Percentiles rank a stretch among this genome's conserved stretches.
Conservation (phyloP, 2,888 invertebrate genomes). For the Philereme transversata region DNA sequence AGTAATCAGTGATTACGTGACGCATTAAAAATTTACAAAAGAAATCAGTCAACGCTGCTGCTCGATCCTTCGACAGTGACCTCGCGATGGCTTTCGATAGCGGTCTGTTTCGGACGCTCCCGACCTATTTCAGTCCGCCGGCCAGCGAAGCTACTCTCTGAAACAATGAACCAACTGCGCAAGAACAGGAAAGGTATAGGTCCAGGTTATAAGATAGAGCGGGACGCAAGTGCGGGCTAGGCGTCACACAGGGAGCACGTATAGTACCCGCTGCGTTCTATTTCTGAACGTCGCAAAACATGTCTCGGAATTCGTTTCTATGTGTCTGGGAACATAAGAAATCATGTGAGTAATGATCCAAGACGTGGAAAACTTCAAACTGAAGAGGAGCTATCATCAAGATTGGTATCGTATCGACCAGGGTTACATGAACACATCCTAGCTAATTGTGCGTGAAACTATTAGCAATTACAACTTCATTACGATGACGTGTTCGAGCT, state of each 20-base stretch:
- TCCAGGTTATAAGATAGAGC: constrained; percentile 61
- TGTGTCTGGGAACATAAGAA: constrained; percentile 80
- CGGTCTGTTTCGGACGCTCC: constrained; percentile 78
- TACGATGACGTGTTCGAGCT: constrained; percentile 49
- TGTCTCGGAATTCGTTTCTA: constrained; percentile 83
- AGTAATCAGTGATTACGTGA: constrained; percentile 43
- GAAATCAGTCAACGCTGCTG: constrained; percentile 52
- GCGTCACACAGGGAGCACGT: constrained; percentile 78
- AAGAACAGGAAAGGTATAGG: constrained; percentile 72
- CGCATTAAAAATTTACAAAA: constrained; percentile 42
- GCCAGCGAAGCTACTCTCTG: constrained; percentile 72
- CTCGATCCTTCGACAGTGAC: constrained; percentile 75
- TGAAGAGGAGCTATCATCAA: constrained; percentile 27
- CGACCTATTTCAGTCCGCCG: constrained; percentile 81
- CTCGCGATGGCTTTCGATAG: constrained; percentile 78
- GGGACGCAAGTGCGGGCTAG: constrained; percentile 62
- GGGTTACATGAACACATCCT: constrained; percentile 27
- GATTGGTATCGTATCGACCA: constrained; percentile 7
- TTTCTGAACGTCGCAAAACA: constrained; percentile 81
- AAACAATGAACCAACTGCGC: constrained; percentile 79
- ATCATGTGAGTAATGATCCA: constrained; percentile 80
- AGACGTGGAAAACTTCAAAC: constrained; percentile 31
- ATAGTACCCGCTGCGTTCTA: constrained; percentile 80
- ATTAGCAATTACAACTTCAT: constrained; percentile 46
- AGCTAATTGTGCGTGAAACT: constrained; percentile 38